phyloP scores from a whole-genome alignment of 2,888 invertebrate species.

The Sesia bembeciformis region DNA sequence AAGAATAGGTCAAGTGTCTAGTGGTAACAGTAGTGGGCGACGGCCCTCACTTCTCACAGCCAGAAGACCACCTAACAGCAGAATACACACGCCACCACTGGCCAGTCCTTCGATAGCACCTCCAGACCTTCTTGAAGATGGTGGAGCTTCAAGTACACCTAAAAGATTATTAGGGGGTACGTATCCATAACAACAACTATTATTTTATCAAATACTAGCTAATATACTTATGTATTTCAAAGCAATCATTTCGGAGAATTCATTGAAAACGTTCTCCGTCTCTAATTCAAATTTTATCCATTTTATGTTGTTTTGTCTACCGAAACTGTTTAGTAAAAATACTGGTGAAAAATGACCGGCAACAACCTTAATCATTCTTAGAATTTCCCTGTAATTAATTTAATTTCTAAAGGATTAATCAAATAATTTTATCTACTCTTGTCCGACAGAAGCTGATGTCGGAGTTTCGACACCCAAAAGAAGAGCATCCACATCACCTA shows the following conservation, averaged over 20 bases:
- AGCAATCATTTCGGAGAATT: no score
- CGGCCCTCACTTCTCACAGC: conserved; percentile 64
- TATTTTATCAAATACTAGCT: no score
- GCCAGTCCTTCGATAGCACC: conserved; percentile 78
- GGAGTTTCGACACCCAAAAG: conserved; percentile 77
- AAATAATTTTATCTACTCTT: neutral
- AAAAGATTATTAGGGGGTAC: conserved; percentile 78
- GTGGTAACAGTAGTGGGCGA: conserved; percentile 71
- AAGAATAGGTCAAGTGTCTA: conserved; percentile 82
- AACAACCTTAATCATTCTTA: no score
- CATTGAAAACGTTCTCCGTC: no score
- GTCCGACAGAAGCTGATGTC: conserved; percentile 52
- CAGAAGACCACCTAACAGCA: conserved; percentile 66
- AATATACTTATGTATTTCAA: no score
- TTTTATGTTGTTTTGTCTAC: no score
- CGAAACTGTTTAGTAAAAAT: no score
- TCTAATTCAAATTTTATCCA: no score
- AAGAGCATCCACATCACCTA: conserved; percentile 71
- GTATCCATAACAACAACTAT: conserved; percentile 8
- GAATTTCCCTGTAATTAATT: no score
- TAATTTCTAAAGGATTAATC: no score
- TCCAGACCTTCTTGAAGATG: conserved; percentile 81
- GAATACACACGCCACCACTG: conserved; percentile 83
- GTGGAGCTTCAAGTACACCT: conserved; percentile 88
- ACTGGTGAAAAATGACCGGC: no score